phyloP scores from a whole-genome alignment of 2,113 vertebrate species.

The Neodon shergylaensis region DNA sequence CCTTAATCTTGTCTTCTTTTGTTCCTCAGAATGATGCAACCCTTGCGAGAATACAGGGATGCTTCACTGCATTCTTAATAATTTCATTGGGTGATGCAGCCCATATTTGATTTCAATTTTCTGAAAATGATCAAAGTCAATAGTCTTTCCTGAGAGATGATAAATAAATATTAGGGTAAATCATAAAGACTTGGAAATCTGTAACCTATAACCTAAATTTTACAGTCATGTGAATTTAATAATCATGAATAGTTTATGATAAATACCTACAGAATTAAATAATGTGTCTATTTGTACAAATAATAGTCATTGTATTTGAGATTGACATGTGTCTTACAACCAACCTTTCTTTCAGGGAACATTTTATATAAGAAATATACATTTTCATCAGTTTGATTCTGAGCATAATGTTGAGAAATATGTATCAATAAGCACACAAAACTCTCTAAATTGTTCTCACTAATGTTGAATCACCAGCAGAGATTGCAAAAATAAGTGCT shows the following conservation, averaged over 20 bases:
- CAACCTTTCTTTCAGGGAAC: neutral
- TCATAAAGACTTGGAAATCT: neutral
- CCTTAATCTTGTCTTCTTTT: neutral
- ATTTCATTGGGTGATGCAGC: conserved; percentile 37
- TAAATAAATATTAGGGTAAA: conserved; percentile 18
- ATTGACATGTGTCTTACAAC: neutral
- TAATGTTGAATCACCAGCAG: neutral
- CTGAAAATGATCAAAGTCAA: conserved; percentile 41
- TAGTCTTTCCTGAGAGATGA: conserved; percentile 20
- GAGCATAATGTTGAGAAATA: conserved; percentile 32
- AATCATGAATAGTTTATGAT: conserved; percentile 12
- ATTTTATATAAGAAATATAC: conserved; percentile 7
- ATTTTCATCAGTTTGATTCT: neutral
- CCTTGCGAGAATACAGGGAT: conserved; percentile 39
- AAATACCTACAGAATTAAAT: conserved; percentile 8
- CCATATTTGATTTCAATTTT: conserved; percentile 17
- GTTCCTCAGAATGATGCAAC: conserved; percentile 20
- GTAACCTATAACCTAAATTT: neutral
- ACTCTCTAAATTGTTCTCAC: neutral
- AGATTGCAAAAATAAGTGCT: neutral
- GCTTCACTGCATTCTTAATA: neutral
- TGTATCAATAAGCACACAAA: neutral
- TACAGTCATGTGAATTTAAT: neutral
- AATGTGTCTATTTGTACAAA: neutral
- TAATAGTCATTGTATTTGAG: neutral